A percentile compares a stretch with the other conserved stretches of the same genome.
Evolutionary conservation across 2,888 invertebrate genomes (phyloP).

Genomic region (Pseudococcus longispinus): DNA sequence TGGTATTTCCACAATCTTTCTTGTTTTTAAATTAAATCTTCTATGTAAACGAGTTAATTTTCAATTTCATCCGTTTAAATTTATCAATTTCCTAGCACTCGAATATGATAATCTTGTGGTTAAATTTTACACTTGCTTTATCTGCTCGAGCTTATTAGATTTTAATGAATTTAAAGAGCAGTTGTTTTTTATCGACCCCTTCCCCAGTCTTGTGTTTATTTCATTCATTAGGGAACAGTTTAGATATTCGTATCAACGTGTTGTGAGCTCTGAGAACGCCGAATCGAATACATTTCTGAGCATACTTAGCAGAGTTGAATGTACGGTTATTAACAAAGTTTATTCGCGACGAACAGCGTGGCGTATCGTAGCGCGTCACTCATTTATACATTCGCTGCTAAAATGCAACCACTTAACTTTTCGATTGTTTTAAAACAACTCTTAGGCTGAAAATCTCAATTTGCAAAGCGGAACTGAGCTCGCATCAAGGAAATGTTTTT

Average conservation of each 20-base stretch:
- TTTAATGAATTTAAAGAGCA: neutral
- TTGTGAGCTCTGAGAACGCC: neutral
- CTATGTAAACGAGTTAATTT: neutral
- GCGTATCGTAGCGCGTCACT: neutral
- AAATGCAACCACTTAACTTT: conserved; percentile 25
- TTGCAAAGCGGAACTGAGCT: neutral
- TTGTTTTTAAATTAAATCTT: neutral
- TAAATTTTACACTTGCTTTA: neutral
- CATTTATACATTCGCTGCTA: neutral
- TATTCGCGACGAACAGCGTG: neutral
- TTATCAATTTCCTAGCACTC: neutral
- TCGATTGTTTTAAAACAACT: conserved; percentile 15
- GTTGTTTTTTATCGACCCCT: neutral
- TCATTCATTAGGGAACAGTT: neutral
- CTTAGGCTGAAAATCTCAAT: neutral
- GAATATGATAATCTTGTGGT: neutral
- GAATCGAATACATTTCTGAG: neutral
- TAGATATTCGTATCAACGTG: neutral
- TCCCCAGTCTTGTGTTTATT: neutral
- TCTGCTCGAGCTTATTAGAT: neutral
- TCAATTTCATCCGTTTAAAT: neutral
- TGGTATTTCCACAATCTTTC: too few relatives aligned
- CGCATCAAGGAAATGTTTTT: neutral
- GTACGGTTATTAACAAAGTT: neutral
- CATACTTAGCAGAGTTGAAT: conserved; percentile 5